These are phyloP conservation scores for Corapipo altera DNA, from an alignment of 2,113 vertebrate species.

Conservation along the genomic window DNA sequence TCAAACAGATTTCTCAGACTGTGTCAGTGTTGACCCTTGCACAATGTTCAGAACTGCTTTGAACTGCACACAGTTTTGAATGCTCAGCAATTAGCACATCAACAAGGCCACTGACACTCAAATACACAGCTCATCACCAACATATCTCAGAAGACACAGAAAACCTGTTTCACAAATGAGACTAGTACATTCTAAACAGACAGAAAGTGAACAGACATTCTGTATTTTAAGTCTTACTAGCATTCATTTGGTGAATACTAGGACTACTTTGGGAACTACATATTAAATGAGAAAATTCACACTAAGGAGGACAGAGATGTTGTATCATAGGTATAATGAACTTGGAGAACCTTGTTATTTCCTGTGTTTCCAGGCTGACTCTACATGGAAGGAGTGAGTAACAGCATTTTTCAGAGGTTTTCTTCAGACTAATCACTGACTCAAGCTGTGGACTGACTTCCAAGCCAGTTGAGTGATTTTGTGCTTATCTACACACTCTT, in stretches of 20 bases:
- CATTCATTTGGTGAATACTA: background rate
- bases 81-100: background rate
- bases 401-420: background rate
- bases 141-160: background rate
- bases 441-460: background rate
- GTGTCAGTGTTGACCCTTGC: background rate
- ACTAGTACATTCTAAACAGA: background rate
- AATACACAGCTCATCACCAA: background rate
- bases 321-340: background rate
- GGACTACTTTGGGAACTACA: background rate
- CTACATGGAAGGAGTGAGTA: background rate
- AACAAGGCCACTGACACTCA: background rate
- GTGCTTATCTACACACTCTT: background rate
- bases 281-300: background rate
- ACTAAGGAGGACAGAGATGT: background rate
- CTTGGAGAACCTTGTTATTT: background rate
- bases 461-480: background rate
- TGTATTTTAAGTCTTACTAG: background rate
- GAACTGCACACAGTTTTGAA: background rate
- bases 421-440: background rate
- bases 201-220: background rate
- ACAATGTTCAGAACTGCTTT: background rate
- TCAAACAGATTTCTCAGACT: background rate
- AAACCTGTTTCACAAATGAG: fast-evolving
- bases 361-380: background rate